A percentile compares a stretch with the other conserved stretches of the same genome.
Evolutionary conservation across 2,888 invertebrate genomes (phyloP).

Genomic region (Aphrophora alni): DNA sequence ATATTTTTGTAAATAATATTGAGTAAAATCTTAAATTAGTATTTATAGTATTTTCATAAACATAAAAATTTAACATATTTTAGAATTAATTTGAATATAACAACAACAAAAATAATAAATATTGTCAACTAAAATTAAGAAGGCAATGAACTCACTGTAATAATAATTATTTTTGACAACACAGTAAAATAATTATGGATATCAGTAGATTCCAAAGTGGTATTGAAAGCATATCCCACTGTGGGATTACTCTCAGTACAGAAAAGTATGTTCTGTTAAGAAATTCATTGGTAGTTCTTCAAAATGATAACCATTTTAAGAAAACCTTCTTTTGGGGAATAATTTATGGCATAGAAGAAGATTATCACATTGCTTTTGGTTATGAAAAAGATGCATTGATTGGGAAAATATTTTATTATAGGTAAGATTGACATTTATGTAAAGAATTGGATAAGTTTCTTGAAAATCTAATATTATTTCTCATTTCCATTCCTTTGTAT

Average conservation of each 20-base stretch:
- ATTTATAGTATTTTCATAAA: no score
- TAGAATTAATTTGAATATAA: no score
- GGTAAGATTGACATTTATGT: conserved; percentile 56
- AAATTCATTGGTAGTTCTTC: conserved; percentile 78
- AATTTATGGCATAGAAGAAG: conserved; percentile 74
- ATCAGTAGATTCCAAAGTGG: neutral
- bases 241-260: neutral
- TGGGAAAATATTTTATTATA: conserved; percentile 80
- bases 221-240: neutral
- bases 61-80: no score
- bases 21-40: no score
- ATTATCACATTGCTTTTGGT: conserved; percentile 86
- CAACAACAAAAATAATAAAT: no score
- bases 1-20: no score
- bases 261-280: conserved; percentile 28
- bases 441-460: no score
- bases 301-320: conserved; percentile 84
- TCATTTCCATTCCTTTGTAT: no score
- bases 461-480: no score
- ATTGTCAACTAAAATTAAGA: neutral
- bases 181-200: neutral
- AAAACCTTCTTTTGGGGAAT: conserved; percentile 88
- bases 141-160: neutral
- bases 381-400: conserved; percentile 73
- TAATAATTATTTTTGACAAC: neutral